Base-by-base conservation (phyloP, 35 echinoderm and acorn worm species). In the Eucidaris tribuloides region DNA sequence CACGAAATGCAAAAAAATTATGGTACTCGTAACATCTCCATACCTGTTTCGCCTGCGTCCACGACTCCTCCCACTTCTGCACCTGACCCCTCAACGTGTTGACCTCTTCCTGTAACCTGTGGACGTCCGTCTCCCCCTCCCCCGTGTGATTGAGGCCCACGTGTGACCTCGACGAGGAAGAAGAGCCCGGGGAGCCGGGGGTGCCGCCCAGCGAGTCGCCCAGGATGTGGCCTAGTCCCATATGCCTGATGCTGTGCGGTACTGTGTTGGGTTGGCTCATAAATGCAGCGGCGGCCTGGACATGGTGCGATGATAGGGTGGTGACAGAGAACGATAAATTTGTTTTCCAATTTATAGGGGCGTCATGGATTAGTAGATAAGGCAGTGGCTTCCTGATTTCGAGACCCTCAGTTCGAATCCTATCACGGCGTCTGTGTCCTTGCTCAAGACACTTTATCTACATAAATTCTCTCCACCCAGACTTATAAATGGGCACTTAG, bases 51-150 rank as follows among this genome's bases (percentile, higher is more conserved):
- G 89, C 88, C 77, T 97, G 89, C 2, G 83, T 85, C 94, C 94
- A 97, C 23, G 94, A 92, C 68, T 97, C 94, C 34, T 97, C 94
- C 94, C 94, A 97, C 14, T 81, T 86, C 52, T 97, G 94, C 2
- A 97, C 32, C 79, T 97, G 92, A 15, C 82, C 82, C 77, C 83
- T 85, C 18, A 92, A 42, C 19, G 72, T 78, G 15, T 31, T 43
- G 32, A 88, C 72, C 57, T 92, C 89, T 81, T 92, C 89, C 19
- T 88, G 89, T 84, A 91, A 84, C 65, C 82, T 97, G 29, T 84
- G 85, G 60, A 50, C 46, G 38, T 91, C 84, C 7, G 39, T 81
- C 2, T 88, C 80, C 42, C 81, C 82, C 30, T 39, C 71, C 3
- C 65, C 71, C 1, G 87, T 46, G 33, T 83, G 76, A 39, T 82